Percentiles rank a stretch among this genome's conserved stretches.
phyloP scores from a whole-genome alignment of 2,888 invertebrate genomes.

The Sericinus montela region DNA sequence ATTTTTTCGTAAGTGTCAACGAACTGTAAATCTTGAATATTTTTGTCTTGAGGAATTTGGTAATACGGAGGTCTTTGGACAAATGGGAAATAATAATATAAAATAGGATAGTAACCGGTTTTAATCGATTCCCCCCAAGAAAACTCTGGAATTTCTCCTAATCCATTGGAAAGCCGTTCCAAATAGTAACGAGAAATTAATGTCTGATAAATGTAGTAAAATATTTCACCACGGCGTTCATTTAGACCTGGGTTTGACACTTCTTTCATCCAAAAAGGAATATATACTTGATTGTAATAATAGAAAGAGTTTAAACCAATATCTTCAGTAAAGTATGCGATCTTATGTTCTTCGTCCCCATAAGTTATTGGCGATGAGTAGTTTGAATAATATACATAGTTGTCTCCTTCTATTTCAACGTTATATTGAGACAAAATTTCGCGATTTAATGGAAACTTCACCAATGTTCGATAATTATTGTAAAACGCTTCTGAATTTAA shows the following conservation, averaged over 20 bases:
- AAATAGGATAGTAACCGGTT: slow-evolving; percentile 48
- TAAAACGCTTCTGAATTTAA: slow-evolving; percentile 77
- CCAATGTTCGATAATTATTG: slow-evolving; percentile 45
- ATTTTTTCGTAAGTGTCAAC: slow-evolving; percentile 80
- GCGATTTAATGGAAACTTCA: no score
- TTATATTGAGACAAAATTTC: slow-evolving; percentile 21
- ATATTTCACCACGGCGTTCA: slow-evolving; percentile 82
- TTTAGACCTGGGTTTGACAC: slow-evolving; percentile 65
- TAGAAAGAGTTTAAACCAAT: slow-evolving; percentile 83
- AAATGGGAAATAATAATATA: slow-evolving; percentile 58
- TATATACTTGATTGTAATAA: slow-evolving; percentile 80
- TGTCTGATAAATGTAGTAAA: slow-evolving; percentile 83
- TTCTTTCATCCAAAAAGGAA: slow-evolving; percentile 82
- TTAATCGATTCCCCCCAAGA: slow-evolving; percentile 81
- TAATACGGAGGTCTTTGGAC: slow-evolving; percentile 76
- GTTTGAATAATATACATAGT: slow-evolving; percentile 77
- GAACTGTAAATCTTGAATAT: slow-evolving; percentile 67
- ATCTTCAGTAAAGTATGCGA: slow-evolving; percentile 85
- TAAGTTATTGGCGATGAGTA: slow-evolving; percentile 75
- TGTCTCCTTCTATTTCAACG: slow-evolving; percentile 53
- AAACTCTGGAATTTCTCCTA: slow-evolving; percentile 80
- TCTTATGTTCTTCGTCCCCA: slow-evolving; percentile 70
- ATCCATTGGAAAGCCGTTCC: slow-evolving; percentile 82
- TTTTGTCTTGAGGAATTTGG: slow-evolving; percentile 71
- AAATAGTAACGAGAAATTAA: slow-evolving; percentile 83